Evolutionary conservation across 2,797 vertebrate genomes (phyloP).

Genomic region (Helicolenus hilgendorfi): DNA sequence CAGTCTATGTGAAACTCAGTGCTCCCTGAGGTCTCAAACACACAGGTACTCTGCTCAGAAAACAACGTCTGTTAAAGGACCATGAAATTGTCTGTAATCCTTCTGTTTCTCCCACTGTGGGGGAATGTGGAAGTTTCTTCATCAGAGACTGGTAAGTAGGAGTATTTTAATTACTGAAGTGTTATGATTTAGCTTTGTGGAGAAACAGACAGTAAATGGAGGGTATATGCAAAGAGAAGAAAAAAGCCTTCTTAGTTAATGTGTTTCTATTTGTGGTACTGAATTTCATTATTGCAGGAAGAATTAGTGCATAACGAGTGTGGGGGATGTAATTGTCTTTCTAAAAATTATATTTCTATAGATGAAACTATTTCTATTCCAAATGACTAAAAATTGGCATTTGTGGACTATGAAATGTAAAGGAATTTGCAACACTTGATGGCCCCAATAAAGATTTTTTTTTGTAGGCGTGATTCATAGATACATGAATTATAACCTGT

Average conservation of each 20-base stretch:
- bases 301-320: not conserved
- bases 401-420: not conserved
- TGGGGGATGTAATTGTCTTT: not conserved
- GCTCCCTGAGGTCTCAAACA: not conserved
- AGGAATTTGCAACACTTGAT: not conserved
- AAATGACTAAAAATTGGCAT: no score
- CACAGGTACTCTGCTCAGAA: not conserved
- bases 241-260: not conserved
- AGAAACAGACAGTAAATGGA: not conserved
- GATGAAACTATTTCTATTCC: not conserved
- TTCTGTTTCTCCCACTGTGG: not conserved
- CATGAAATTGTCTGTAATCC: not conserved
- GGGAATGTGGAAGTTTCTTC: not conserved
- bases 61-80: not conserved
- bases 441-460: not conserved
- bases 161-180: not conserved
- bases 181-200: not conserved
- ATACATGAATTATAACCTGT: not conserved
- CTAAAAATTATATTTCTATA: not conserved
- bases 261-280: not conserved
- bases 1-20: not conserved
- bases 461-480: not conserved
- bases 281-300: not conserved
- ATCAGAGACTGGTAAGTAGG: not conserved
- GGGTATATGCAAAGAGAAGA: not conserved